phyloP scores from a whole-genome alignment of 2,888 invertebrate species.

The Drosophila parthenogenetica region DNA sequence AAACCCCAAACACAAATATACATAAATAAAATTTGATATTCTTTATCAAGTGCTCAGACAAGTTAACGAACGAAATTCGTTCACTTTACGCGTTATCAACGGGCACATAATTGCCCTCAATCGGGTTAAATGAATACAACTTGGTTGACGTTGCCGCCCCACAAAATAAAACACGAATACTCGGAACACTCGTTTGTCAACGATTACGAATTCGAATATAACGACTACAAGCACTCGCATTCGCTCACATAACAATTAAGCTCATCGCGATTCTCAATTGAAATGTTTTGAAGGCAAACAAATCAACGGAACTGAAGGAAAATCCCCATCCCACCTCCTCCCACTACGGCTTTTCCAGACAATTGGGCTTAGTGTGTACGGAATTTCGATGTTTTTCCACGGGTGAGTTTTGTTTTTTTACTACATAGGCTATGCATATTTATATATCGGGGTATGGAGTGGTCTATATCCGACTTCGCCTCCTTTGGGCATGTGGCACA shows the following conservation, averaged over 20 bases:
- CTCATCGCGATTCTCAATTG: constrained; percentile 66
- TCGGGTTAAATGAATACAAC: constrained; percentile 75
- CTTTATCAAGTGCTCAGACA: constrained; percentile 47
- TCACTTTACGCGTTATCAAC: constrained; percentile 61
- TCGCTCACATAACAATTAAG: constrained; percentile 62
- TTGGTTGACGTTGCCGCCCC: constrained; percentile 57
- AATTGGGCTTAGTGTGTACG: constrained; percentile 33
- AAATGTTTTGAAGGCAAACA: constrained; percentile 68
- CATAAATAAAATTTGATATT: constrained; percentile 27
- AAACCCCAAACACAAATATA: constrained; percentile 26
- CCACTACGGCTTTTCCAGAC: constrained; percentile 6
- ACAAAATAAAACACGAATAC: constrained; percentile 27
- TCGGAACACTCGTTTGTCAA: not conserved
- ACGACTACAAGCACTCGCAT: constrained; percentile 34
- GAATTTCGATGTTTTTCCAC: constrained; percentile 45
- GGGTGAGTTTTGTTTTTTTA: constrained; percentile 56
- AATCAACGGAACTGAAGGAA: constrained; percentile 47
- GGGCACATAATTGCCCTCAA: constrained; percentile 79
- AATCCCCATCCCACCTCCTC: not conserved
- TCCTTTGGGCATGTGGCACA: constrained; percentile 67
- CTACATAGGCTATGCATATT: constrained; percentile 6
- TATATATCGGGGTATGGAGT: not conserved
- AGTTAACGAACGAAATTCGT: constrained; percentile 31
- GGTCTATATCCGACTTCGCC: not conserved
- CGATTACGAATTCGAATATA: constrained; percentile 20